phyloP scores from a whole-genome alignment of 2,888 invertebrate genomes.

The Siphonodentalium dalli region DNA sequence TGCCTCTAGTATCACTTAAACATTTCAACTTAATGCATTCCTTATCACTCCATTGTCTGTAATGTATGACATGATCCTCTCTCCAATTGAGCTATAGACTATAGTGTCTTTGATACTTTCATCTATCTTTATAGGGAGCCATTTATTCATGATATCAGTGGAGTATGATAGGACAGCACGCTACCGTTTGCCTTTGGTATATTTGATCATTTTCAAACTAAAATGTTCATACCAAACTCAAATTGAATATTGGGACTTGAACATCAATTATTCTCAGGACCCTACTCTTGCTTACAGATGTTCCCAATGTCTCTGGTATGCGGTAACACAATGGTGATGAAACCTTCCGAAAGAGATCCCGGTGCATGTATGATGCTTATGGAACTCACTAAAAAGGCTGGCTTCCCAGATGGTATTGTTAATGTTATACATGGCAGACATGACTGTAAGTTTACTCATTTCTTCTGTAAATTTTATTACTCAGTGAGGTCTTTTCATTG shows the following conservation, averaged over 20 bases:
- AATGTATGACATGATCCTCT: too few species aligned
- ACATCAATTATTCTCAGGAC: too few species aligned
- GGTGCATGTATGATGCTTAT: conserved; percentile 95
- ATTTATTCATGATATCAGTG: neutral
- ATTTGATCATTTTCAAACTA: too few species aligned
- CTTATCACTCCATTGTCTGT: too few species aligned
- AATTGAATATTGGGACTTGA: too few species aligned
- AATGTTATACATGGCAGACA: conserved; percentile 96
- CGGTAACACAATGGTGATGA: conserved; percentile 93
- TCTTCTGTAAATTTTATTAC: neutral
- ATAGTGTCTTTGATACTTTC: too few species aligned
- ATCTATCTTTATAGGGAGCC: neutral
- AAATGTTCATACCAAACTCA: too few species aligned
- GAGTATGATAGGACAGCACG: too few species aligned
- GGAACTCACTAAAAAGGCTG: conserved; percentile 90
- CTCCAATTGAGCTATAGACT: too few species aligned
- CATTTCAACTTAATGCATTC: too few species aligned
- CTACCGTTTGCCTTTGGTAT: too few species aligned
- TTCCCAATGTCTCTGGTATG: conserved; percentile 77
- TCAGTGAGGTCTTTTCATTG: neutral
- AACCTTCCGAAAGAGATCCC: conserved; percentile 96
- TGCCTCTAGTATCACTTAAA: too few species aligned
- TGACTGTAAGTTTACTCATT: conserved; percentile 67
- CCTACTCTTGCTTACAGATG: conserved; percentile 67
- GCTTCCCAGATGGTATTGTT: conserved; percentile 93